Base-by-base conservation (phyloP, 2,888 invertebrate genomes). In the Heteromyza rotundicornis region DNA sequence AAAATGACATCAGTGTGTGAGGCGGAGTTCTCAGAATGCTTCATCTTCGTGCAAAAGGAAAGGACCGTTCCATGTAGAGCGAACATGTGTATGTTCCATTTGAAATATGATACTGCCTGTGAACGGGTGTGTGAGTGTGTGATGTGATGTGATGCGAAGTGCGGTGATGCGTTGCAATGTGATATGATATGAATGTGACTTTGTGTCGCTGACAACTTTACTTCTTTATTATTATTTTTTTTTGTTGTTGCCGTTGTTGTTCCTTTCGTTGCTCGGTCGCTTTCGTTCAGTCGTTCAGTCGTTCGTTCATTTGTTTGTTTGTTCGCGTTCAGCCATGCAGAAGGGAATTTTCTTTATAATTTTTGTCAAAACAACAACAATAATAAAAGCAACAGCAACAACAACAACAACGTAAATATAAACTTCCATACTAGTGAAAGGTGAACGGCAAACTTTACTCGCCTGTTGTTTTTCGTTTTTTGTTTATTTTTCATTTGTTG, bases 111-210 rank as follows among this genome's bases (percentile, higher is more conserved):
- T 40, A 40, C 40, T n/a, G 40, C 40, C 36, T 58, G 8, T 17
- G 32, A 54, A 35, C 57, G 62, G 49, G 35, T 5, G 14, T 10
- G 54, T 24, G n/a, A n/a, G 27, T 24, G 61, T 27, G 49, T 55
- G 54, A 27, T 63, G 40, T 50, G 32, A 24, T 40, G 23, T 56
- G 44, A 20, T 58, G 52, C 47, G 19, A 51, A 22, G 60, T 65
- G 61, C 60, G 36, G 22, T 20, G 35, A 20, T 54, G 40, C 36
- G 7, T 5, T 55, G 55, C 40, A 14, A 10, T 55, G 55, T 23
- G 55, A 2, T 55, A 40, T 22, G 22, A 40, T 55, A 17, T 27
- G 55, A 40, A 47, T 47, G 47, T 47, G 47, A 47, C 40, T 40
- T 40, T 47, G 20, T 47, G 47, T 47, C 47, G 47, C 47, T 19